Percentiles rank a stretch among this genome's conserved stretches.
phyloP scores from a whole-genome alignment of 1,140 invertebrate species.

The Argopecten irradians region DNA sequence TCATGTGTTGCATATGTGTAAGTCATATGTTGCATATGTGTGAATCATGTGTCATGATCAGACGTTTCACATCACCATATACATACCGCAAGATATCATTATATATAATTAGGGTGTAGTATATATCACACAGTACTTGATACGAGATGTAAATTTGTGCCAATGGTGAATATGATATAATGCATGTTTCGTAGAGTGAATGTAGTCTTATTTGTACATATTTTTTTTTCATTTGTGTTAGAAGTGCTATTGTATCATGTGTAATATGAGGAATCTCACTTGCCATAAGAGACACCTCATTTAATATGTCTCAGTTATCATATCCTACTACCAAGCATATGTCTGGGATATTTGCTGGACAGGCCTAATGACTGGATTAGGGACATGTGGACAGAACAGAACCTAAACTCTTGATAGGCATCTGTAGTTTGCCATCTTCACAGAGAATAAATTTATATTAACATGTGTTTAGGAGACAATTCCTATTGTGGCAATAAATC shows the following conservation, averaged over 20 bases:
- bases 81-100: background rate
- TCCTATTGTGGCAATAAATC: too few species aligned
- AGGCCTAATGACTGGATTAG: background rate
- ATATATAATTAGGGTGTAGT: conserved; percentile 2
- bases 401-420: background rate
- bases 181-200: conserved; percentile 2
- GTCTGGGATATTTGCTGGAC: background rate
- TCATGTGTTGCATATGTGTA: background rate
- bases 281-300: conserved; percentile 8
- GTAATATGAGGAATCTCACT: background rate
- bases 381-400: background rate
- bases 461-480: too few species aligned
- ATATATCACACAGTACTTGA: background rate
- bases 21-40: background rate
- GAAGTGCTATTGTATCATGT: conserved; percentile 17
- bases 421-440: background rate
- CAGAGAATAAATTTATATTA: too few species aligned
- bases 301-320: background rate
- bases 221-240: background rate
- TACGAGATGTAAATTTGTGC: conserved; percentile 8
- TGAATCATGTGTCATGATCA: background rate
- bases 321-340: background rate
- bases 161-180: conserved; percentile 12
- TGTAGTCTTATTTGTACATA: conserved; percentile 18
- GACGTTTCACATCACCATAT: background rate